phyloP scores from a whole-genome alignment of 2,113 vertebrate species.

The Dolichallabes microphthalmus region DNA sequence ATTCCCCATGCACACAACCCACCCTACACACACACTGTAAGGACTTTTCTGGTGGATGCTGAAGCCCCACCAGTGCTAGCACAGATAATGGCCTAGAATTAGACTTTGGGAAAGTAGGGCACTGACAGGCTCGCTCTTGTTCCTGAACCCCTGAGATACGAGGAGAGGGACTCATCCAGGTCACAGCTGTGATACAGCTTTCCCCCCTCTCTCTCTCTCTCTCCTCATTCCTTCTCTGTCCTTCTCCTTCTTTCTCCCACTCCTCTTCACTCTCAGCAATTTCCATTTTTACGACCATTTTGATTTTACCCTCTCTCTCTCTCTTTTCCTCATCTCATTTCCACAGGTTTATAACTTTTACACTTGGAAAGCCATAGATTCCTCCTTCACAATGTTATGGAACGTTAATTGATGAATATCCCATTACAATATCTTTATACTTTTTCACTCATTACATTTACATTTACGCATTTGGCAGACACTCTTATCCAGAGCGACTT shows the following conservation, averaged over 20 bases:
- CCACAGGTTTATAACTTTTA: not conserved
- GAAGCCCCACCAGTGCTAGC: conserved; percentile 79
- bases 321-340: not conserved
- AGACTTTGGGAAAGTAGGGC: conserved; percentile 78
- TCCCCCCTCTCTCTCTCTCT: conserved; percentile 53
- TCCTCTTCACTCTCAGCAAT: not conserved
- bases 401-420: too few relatives aligned
- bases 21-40: conserved; percentile 46
- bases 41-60: conserved; percentile 74
- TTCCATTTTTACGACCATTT: not conserved
- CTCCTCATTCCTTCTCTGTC: conserved; percentile 46
- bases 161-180: conserved; percentile 58
- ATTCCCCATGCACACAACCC: conserved; percentile 16
- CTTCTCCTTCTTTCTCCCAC: conserved; percentile 19
- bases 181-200: conserved; percentile 54
- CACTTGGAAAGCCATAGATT: not conserved
- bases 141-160: conserved; percentile 59
- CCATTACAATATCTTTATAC: too few relatives aligned
- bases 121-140: conserved; percentile 56
- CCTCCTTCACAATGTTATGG: too few relatives aligned
- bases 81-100: conserved; percentile 84
- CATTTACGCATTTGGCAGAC: too few relatives aligned
- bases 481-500: too few relatives aligned
- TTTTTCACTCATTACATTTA: too few relatives aligned
- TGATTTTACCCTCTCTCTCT: conserved; percentile 37